Percentiles rank a stretch among this genome's conserved stretches.
phyloP scores from a whole-genome alignment of 2,888 invertebrate genomes.

The Agrotis puta region DNA sequence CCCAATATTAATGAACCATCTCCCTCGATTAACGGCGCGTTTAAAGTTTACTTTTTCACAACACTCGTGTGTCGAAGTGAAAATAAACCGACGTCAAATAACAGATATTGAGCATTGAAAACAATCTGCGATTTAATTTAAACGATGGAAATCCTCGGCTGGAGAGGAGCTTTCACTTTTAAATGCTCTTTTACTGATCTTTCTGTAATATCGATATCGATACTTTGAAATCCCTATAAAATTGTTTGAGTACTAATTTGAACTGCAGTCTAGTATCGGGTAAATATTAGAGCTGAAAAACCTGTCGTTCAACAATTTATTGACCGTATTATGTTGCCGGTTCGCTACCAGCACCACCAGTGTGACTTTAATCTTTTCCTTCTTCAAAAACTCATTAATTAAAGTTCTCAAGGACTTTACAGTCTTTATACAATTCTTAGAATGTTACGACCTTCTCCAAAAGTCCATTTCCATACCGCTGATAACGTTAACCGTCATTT shows the following conservation, averaged over 20 bases:
- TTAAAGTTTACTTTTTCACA: constrained; percentile 58
- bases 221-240: neutral
- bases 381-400: constrained; percentile 5
- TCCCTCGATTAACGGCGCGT: constrained; percentile 54
- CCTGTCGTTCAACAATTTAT: constrained; percentile 7
- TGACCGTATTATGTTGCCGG: constrained; percentile 9
- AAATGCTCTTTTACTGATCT: constrained; percentile 42
- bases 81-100: constrained; percentile 54
- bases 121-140: constrained; percentile 68
- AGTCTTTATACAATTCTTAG: constrained; percentile 3
- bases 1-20: constrained; percentile 43
- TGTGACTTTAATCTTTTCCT: neutral
- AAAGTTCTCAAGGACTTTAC: neutral
- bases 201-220: constrained; percentile 5
- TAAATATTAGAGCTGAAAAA: neutral
- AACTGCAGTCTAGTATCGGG: neutral
- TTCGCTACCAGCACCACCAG: constrained; percentile 8
- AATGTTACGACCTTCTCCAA: neutral
- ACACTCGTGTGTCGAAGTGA: constrained; percentile 26
- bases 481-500: constrained; percentile 13
- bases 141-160: constrained; percentile 68
- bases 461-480: constrained; percentile 20
- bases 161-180: constrained; percentile 70
- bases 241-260: neutral
- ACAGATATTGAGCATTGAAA: constrained; percentile 61